A percentile compares a stretch with the other conserved stretches of the same genome.
Evolutionary conservation across 2,888 invertebrate species (phyloP).

Genomic region (Agonopterix arenella): DNA sequence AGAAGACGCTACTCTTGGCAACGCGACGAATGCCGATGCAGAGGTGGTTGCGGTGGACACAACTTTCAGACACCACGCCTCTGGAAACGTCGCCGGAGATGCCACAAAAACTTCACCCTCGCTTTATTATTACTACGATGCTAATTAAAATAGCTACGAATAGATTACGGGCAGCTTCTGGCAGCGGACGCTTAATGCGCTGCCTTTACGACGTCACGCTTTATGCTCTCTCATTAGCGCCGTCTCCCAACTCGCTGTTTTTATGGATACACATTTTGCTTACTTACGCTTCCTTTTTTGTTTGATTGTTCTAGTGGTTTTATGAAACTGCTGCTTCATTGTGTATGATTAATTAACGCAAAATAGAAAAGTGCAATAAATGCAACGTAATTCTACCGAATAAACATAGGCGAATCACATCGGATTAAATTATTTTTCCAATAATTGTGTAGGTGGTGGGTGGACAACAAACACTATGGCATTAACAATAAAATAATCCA

Average conservation of each 20-base stretch:
- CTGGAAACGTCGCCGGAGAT: constrained; percentile 52
- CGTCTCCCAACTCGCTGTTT: constrained; percentile 53
- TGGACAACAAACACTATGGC: constrained; percentile 34
- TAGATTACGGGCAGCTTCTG: constrained; percentile 72
- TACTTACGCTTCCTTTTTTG: constrained; percentile 15
- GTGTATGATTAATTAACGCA: constrained; percentile 32
- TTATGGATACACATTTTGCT: constrained; percentile 48
- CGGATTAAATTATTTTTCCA: constrained; percentile 32
- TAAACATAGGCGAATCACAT: constrained; percentile 2
- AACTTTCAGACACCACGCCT: constrained; percentile 36
- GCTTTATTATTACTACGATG: constrained; percentile 67
- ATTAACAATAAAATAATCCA: constrained; percentile 65
- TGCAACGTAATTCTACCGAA: constrained; percentile 1
- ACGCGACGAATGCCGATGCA: constrained; percentile 19
- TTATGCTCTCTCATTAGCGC: constrained; percentile 71
- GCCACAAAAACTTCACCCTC: constrained; percentile 67
- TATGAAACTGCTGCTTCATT: constrained; percentile 8
- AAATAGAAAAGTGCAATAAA: constrained; percentile 4
- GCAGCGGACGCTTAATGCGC: constrained; percentile 66
- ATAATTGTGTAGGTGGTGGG: constrained; percentile 42
- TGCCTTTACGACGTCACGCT: constrained; percentile 72
- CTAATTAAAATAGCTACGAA: constrained; percentile 74
- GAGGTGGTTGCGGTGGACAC: constrained; percentile 22
- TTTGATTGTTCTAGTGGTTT: constrained; percentile 2
- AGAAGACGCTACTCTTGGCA: background rate